Base-by-base conservation (phyloP, 2,113 vertebrate species). In the Mormoops blainvillei region DNA sequence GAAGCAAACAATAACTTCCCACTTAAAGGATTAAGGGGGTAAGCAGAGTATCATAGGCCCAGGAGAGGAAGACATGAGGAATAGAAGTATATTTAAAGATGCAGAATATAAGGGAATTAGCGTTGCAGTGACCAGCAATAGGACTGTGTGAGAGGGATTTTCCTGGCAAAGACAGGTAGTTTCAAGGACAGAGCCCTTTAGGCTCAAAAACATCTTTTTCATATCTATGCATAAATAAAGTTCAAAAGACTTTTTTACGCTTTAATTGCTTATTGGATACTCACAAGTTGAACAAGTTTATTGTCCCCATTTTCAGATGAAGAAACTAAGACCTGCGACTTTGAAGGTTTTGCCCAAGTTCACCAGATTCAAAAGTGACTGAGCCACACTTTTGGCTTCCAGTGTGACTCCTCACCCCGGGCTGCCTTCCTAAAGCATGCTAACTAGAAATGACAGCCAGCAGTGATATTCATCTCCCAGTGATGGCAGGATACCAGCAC, bases 361-460 rank as follows among this genome's bases (percentile, higher is more conserved):
- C 31, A 67, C 20, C 12, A 81, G 14, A 56, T 16, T 76, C 33
- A 54, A 45, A 71, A 65, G 19, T 31, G 22, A 43, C 33, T 3
- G 31, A 92, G 16, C 28, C 48, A 36, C 41, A 16, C 13, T 58
- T 65, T 41, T 41, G 9, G 19, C 16, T 95, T 71, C 2, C 33
- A 28, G 28, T 13, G 16, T 15, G 48, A 48, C 61, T 70, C n/a
- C 22, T 43, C 10, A 6, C 0, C 19, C 12, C 16, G 3, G 11
- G 56, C 33, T 76, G 19, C 12, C 63, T 89, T 52, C 18, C 50
- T 84, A 38, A 36, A 63, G 26, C 33, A 14, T 22, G 68, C 19
- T 70, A 68, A 85, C 36, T 67, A 84, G 45, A 48, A 63, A 45
- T 28, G 76, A 61, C 80, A 94, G 73, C 41, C 48, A 70, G 63